Evolutionary conservation across 2,113 vertebrate species (phyloP), one percentile per base, ranked within the genome.

Genomic region (Rhynchomys soricoides): DNA sequence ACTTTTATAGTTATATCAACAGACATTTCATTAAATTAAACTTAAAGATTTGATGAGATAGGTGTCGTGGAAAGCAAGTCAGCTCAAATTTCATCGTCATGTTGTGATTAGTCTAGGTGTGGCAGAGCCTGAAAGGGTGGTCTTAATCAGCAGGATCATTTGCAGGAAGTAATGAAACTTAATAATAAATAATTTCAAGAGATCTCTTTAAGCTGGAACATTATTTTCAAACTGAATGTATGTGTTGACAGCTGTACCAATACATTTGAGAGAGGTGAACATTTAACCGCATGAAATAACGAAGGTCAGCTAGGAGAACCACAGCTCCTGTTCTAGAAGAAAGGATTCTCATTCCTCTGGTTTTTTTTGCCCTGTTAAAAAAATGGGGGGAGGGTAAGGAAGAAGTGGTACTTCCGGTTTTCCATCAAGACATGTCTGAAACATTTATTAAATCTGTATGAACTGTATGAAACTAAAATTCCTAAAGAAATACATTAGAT

Each of bases 181-280:
- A 98, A 97, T 98, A 98, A 98, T 71, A 98, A 98, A 98, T 98
- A 97, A 97, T 98, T 98, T 96, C 97, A 98, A 97, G 97, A 98
- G 98, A 97, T 92, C 98, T 98, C 85, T 97, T 98, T 98, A 98
- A 98, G 97, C 93, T 97, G 97, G 97, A 97, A 97, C 0, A 87
- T 70, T 98, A 97, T 98, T 98, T 98, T 98, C 96, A 98, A 98
- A 98, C 95, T 95, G 96, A 98, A 97, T 98, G 97, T 98, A 98
- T 95, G 97, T 98, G 97, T 98, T 98, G 98, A 98, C 96, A 98
- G 94, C 97, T 98, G 96, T 97, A 98, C 97, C 97, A 98, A 95
- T 98, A 97, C 97, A 98, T 97, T 91, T 98, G 97, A 98, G 97
- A 98, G 98, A 98, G 98, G 97, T 92, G 98, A 98, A 98, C 91